Conservation (phyloP, 2,888 invertebrate species). For the Boloria euphrosyne region DNA sequence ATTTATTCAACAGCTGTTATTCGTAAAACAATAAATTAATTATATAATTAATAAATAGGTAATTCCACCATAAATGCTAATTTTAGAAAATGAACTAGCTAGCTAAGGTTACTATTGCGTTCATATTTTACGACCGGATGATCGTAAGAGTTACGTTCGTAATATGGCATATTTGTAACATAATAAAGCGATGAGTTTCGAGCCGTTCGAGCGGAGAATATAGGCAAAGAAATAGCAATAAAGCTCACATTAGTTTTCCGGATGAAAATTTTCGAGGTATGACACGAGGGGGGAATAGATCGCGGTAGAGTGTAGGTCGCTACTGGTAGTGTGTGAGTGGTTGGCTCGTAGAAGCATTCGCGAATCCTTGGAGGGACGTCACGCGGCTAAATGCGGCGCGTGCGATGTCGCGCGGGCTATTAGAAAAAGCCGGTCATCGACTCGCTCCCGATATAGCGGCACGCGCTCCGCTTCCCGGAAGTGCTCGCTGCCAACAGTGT, state of each 20-base stretch:
- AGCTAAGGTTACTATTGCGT: no score
- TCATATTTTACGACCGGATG: not conserved
- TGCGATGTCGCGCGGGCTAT: constrained; percentile 19
- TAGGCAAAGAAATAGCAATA: constrained; percentile 12
- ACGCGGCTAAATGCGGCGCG: constrained; percentile 35
- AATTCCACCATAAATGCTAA: no score
- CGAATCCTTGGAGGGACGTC: constrained; percentile 34
- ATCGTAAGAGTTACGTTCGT: not conserved
- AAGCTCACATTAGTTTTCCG: constrained; percentile 8
- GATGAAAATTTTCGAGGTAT: constrained; percentile 23
- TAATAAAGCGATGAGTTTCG: constrained; percentile 1
- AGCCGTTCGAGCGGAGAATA: constrained; percentile 1
- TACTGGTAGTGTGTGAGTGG: constrained; percentile 2
- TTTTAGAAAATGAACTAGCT: no score
- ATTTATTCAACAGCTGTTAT: no score
- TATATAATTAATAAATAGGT: no score
- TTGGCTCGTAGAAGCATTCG: constrained; percentile 8
- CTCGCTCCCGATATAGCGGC: constrained; percentile 42
- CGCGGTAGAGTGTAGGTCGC: constrained; percentile 16
- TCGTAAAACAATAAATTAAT: no score
- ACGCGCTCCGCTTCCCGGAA: constrained; percentile 39
- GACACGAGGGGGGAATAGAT: constrained; percentile 23
- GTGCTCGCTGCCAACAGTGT: constrained; percentile 23
- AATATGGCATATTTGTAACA: not conserved
- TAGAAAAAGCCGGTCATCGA: constrained; percentile 52